phyloP scores from a whole-genome alignment of 2,113 vertebrate genomes.

The Chroicocephalus ridibundus region DNA sequence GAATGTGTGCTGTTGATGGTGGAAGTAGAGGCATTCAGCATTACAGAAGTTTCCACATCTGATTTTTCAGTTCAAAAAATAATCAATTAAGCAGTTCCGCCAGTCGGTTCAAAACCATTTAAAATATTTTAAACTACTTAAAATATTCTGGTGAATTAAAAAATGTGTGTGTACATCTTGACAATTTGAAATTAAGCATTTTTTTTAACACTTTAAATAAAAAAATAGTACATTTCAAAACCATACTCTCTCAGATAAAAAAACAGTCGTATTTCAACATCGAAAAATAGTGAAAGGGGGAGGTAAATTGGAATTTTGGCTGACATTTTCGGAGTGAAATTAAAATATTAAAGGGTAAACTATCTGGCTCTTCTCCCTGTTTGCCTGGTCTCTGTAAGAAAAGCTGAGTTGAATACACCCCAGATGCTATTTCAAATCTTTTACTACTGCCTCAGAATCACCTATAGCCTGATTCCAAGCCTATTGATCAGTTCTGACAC shows the following conservation, averaged over 20 bases:
- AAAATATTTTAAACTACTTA: neutral
- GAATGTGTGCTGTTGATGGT: neutral
- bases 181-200: neutral
- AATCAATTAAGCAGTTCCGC: neutral
- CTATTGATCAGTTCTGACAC: neutral
- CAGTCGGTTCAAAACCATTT: neutral
- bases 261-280: neutral
- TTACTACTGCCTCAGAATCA: neutral
- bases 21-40: neutral
- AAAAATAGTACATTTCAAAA: neutral
- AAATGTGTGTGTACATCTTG: neutral
- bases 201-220: neutral
- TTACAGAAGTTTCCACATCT: neutral
- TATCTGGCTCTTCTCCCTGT: neutral
- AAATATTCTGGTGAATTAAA: neutral
- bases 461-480: neutral
- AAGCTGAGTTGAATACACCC: neutral
- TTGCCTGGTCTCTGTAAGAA: neutral
- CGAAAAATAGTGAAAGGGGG: neutral
- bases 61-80: neutral
- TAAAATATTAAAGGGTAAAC: neutral
- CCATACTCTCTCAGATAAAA: neutral
- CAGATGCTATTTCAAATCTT: neutral
- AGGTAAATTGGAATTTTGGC: neutral
- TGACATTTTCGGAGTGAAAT: neutral